Evolutionary conservation across 2,888 invertebrate genomes (phyloP), one percentile per base, ranked within the genome.

Genomic region (Perdita meconis): DNA sequence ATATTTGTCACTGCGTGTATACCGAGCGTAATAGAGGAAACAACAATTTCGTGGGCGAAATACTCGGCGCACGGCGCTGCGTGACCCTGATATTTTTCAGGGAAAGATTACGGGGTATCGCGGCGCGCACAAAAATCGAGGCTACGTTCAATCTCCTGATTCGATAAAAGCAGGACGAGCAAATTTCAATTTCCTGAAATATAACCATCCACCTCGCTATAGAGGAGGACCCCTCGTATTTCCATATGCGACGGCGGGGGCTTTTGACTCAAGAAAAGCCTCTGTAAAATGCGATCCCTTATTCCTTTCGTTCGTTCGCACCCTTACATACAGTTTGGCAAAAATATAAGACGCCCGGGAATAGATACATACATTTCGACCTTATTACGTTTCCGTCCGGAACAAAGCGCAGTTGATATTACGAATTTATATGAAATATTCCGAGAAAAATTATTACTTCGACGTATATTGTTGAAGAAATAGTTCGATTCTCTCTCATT

Each of bases 111-210:
- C 66, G 57, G 30, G 30, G 2, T 50, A 56, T 55, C 55, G 34
- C 16, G 51, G n/a, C 38, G n/a, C 66, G 56, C 42, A 16, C 22
- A 34, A 65, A 30, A 66, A 79, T 69, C 40, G 77, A 34, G 67
- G 57, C 65, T 63, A 66, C 66, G 50, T 60, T 55, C 82, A 72
- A 84, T 84, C 82, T 75, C 72, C 60, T 81, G 71, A 84, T 71
- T 68, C 82, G 72, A 83, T 75, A 69, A 75, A 81, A 72, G 60
- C 63, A 64, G 67, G 44, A 38, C 71, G 75, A 78, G 69, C 67
- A 61, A 71, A 81, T 81, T 67, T 71, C 82, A 75, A 84, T 81
- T 83, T 78, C 64, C 70, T 72, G 78, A 72, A 74, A 71, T 80
- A 74, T 55, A 74, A 66, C 71, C 68, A 36, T 57, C 63, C 67